These are phyloP conservation scores for Sycophila texana DNA, from an alignment of 2,888 invertebrate species.

Conservation along the genomic window DNA sequence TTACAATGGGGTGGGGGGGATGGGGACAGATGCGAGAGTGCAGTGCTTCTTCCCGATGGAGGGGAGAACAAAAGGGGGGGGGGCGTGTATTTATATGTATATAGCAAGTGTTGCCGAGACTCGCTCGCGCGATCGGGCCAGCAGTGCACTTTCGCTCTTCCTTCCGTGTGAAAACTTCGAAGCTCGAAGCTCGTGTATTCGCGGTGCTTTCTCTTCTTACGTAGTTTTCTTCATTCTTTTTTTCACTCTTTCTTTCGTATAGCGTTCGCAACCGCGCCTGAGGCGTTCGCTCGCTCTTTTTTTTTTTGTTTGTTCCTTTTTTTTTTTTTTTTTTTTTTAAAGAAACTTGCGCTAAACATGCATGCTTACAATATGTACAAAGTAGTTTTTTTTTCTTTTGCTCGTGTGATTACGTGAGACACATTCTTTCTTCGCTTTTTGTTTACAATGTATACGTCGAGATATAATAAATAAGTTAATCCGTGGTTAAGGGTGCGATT, in stretches of 20 bases:
- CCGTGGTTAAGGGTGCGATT: not conserved
- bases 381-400: not conserved
- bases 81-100: not conserved
- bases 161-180: conserved; percentile 22
- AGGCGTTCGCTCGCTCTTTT: not conserved
- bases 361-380: not conserved
- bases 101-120: not conserved
- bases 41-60: not conserved
- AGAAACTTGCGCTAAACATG: not conserved
- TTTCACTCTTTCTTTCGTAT: not conserved
- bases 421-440: not conserved
- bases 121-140: not conserved
- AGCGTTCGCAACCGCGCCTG: not conserved
- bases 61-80: not conserved
- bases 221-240: not conserved
- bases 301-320: not conserved
- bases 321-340: not conserved
- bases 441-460: not conserved
- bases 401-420: not conserved
- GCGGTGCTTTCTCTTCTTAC: not conserved
- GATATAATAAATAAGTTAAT: conserved; percentile 30
- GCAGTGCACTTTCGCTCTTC: conserved; percentile 54
- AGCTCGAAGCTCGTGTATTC: conserved; percentile 15
- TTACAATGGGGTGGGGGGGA: not conserved
- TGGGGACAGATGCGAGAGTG: not conserved